Evolutionary conservation across 2,113 vertebrate species (phyloP).

Genomic region (Dermatemys mawii): DNA sequence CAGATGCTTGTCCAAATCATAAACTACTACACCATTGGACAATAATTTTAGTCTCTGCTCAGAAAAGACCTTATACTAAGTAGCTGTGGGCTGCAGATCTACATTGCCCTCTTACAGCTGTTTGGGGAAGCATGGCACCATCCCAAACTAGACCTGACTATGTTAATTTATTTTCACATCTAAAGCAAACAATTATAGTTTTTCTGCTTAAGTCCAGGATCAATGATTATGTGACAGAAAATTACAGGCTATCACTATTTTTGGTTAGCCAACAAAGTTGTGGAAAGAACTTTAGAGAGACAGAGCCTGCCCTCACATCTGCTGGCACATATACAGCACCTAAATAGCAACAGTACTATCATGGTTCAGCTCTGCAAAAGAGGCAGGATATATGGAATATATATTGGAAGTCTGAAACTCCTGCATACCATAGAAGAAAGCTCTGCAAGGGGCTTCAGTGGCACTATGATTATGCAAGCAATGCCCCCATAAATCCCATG

Average conservation of each 20-base stretch:
- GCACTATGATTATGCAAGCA: neutral
- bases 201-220: neutral
- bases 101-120: neutral
- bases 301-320: neutral
- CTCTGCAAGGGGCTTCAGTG: neutral
- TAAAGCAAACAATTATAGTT: neutral
- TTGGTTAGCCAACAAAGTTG: neutral
- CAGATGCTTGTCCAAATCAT: neutral
- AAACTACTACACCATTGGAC: neutral
- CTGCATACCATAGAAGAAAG: neutral
- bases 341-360: neutral
- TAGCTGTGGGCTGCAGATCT: neutral
- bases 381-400: neutral
- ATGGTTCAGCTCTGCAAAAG: neutral
- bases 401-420: neutral
- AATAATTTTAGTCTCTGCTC: constrained; percentile 26
- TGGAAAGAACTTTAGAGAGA: neutral
- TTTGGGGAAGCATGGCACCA: neutral
- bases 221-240: neutral
- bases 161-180: fast-evolving
- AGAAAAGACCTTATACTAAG: neutral
- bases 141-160: neutral
- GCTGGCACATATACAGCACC: neutral
- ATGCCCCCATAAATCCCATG: neutral
- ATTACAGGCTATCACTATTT: neutral